Evolutionary conservation across 2,888 invertebrate genomes (phyloP).

Genomic region (Loripinus fragilis): DNA sequence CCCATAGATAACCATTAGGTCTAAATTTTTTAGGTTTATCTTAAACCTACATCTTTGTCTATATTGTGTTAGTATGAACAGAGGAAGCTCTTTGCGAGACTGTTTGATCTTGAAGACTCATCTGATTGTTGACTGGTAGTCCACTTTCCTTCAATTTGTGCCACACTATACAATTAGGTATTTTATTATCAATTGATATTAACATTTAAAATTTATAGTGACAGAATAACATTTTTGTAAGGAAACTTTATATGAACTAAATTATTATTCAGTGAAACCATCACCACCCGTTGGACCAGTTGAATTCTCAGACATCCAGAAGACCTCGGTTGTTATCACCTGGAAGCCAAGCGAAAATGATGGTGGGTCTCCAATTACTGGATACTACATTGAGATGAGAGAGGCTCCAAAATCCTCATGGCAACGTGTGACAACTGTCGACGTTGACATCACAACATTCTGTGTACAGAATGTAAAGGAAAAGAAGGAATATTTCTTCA

Average conservation of each 20-base stretch:
- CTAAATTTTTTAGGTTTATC: too few species aligned
- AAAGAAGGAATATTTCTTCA: conserved; percentile 84
- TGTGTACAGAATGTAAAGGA: conserved; percentile 77
- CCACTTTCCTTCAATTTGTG: too few species aligned
- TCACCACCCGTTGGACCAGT: conserved; percentile 78
- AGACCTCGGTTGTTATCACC: conserved; percentile 74
- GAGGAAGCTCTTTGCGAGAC: too few species aligned
- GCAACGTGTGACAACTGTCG: conserved; percentile 95
- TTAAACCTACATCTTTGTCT: too few species aligned
- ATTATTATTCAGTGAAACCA: conserved; percentile 63
- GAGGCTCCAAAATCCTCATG: conserved; percentile 84
- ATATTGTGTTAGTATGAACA: too few species aligned
- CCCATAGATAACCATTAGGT: too few species aligned
- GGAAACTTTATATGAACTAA: too few species aligned
- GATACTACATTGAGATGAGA: conserved; percentile 80
- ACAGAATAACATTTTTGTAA: too few species aligned
- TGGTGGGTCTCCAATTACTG: conserved; percentile 89
- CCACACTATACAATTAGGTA: not conserved
- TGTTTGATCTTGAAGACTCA: too few species aligned
- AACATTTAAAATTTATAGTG: too few species aligned
- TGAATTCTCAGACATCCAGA: conserved; percentile 75
- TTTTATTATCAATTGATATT: too few species aligned
- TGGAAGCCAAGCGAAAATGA: conserved; percentile 91
- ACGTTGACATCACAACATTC: conserved; percentile 83
- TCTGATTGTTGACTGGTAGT: not conserved